These are phyloP conservation scores for Chirona hameri DNA, from an alignment of 2,888 invertebrate genomes.

Conservation along the genomic window DNA sequence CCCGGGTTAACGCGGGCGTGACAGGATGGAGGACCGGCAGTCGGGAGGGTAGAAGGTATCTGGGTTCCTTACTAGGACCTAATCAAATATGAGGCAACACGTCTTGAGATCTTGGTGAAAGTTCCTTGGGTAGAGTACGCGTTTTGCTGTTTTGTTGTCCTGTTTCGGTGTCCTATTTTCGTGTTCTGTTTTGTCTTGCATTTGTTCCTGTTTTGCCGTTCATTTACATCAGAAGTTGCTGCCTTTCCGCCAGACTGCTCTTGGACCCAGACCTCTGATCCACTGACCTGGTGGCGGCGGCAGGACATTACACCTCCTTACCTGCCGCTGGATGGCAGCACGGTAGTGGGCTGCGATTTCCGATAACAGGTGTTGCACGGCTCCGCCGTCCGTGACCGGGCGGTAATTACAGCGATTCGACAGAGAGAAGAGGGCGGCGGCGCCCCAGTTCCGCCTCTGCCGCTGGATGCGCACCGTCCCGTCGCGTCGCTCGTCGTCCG, in stretches of 20 bases:
- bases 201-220: neutral
- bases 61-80: too few species aligned
- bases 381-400: neutral
- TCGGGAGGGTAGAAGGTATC: too few species aligned
- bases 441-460: neutral
- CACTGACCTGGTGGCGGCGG: too few species aligned
- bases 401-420: neutral
- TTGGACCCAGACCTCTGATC: neutral
- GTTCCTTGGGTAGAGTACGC: too few species aligned
- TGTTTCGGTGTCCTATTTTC: neutral
- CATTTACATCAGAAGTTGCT: neutral
- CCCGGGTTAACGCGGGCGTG: too few species aligned
- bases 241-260: neutral
- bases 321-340: neutral
- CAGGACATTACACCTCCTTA: neutral
- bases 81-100: too few species aligned
- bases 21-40: too few species aligned
- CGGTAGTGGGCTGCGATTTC: too few species aligned
- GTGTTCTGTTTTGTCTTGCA: neutral
- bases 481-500: neutral
- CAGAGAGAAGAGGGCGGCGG: neutral
- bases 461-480: neutral
- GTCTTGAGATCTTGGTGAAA: too few species aligned
- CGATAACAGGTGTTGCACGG: neutral
- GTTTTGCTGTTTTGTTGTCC: too few species aligned